Conservation (phyloP, 2,113 vertebrate species). For the Anolis sagrei region DNA sequence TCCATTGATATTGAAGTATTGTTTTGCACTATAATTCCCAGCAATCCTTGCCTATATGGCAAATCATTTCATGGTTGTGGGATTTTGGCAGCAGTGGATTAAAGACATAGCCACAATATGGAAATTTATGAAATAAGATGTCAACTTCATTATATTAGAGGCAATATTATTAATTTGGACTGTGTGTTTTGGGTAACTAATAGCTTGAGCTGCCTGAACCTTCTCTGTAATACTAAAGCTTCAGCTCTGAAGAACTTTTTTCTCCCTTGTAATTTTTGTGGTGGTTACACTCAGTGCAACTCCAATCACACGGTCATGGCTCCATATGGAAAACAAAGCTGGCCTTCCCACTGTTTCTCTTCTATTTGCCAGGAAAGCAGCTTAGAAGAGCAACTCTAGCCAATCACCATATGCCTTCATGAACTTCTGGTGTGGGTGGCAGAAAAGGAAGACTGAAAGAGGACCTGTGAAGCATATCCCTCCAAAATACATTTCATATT, state of each 20-base stretch:
- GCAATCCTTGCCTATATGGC: neutral
- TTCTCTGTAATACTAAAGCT: neutral
- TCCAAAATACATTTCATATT: neutral
- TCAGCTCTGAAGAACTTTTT: neutral
- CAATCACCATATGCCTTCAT: conserved; percentile 9
- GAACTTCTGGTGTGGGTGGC: neutral
- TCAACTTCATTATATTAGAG: too few species aligned
- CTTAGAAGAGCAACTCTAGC: neutral
- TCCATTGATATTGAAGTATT: too few species aligned
- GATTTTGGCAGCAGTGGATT: too few species aligned
- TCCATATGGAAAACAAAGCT: conserved; percentile 15
- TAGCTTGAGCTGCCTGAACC: neutral
- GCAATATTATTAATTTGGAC: neutral
- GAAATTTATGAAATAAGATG: neutral
- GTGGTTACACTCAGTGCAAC: neutral
- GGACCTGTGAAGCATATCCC: neutral
- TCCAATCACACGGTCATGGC: neutral
- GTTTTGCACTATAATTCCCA: too few species aligned
- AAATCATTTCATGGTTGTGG: neutral
- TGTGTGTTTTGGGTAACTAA: neutral
- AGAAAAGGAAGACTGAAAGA: neutral
- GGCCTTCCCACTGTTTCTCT: conserved; percentile 12
- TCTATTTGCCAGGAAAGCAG: conserved; percentile 12
- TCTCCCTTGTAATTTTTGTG: neutral
- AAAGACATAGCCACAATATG: neutral